phyloP scores from a whole-genome alignment of 2,888 invertebrate species.

The Dicycla oo region DNA sequence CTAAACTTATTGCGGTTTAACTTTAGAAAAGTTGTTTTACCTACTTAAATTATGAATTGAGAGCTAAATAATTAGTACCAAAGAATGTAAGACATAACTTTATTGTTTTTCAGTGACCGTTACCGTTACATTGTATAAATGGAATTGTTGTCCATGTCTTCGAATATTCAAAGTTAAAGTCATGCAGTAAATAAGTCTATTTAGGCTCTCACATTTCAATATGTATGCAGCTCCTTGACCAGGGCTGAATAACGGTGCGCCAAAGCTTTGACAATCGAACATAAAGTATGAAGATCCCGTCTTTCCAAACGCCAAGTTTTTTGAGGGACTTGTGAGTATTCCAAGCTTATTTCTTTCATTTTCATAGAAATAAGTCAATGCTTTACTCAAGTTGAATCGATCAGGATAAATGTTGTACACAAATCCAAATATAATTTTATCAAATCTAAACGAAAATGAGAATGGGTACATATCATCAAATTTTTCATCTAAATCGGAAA shows the following conservation, averaged over 20 bases:
- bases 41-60: neutral
- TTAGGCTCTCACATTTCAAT: constrained; percentile 90
- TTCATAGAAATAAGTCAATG: constrained; percentile 91
- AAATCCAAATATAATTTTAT: constrained; percentile 91
- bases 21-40: neutral
- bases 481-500: constrained; percentile 89
- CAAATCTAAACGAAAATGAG: constrained; percentile 89
- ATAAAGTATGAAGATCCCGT: constrained; percentile 91
- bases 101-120: constrained; percentile 70
- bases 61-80: constrained; percentile 16
- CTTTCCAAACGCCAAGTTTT: constrained; percentile 89
- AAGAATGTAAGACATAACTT: constrained; percentile 6
- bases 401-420: constrained; percentile 90
- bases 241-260: constrained; percentile 91
- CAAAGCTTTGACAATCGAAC: constrained; percentile 92
- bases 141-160: constrained; percentile 89
- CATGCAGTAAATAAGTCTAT: constrained; percentile 91
- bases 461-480: constrained; percentile 91
- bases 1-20: neutral
- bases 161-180: constrained; percentile 91
- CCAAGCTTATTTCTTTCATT: constrained; percentile 88
- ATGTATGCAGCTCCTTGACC: constrained; percentile 91
- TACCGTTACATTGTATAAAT: constrained; percentile 81
- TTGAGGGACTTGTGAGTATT: constrained; percentile 88
- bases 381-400: constrained; percentile 92